Base-by-base conservation (phyloP, 64 coral and sea anemone genomes). In the Stichodactyla mertensii region DNA sequence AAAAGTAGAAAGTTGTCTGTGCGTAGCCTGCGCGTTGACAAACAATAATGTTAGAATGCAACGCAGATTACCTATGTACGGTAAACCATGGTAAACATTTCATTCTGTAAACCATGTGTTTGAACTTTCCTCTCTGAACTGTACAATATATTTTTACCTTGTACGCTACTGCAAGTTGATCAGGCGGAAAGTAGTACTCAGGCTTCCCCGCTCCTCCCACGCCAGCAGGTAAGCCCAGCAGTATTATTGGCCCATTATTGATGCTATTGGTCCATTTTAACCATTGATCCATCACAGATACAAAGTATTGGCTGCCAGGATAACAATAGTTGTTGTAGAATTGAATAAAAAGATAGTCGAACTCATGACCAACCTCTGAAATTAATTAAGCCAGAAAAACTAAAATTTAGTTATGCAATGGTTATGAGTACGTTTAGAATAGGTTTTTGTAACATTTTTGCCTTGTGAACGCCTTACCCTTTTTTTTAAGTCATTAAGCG, bases 261-360 rank as follows among this genome's bases (percentile, higher is more conserved):
- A 92, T 87, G 57, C 84, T 84, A 16, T 54, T 86, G 36, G 90
- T 83, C 84, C 88, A 95, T 15, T 89, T 86, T 16, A 95, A 77
- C 93, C 93, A 95, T 28, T 87, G 78, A 57, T 95, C 54, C 78
- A 95, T 82, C 6, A 92, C 88, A 22, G 88, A 82, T 7, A 83
- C 28, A 28, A 89, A 95, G 55, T 83, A 87, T 12, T 86, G 45
- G 22, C 79, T 71, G 20, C 93, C 93, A 11, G 93, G 88, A 24
- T 92, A 86, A 20, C 93, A 95, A 79, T 95, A 92, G 23, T 93
- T 92, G 91, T 96, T 89, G 56, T 95, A 95, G 60, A 95, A 95
- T 78, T 89, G 87, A 26, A 95, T 89, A 78, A 92, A 95, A 0
- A 95, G 90, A 52, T 89, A 92, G 84, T 95, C 93, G 74, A 92